Percentiles rank a stretch among this genome's conserved stretches.
These are phyloP conservation scores for Azemiops feae DNA, from an alignment of 2,113 vertebrate species.

Conservation along the genomic window DNA sequence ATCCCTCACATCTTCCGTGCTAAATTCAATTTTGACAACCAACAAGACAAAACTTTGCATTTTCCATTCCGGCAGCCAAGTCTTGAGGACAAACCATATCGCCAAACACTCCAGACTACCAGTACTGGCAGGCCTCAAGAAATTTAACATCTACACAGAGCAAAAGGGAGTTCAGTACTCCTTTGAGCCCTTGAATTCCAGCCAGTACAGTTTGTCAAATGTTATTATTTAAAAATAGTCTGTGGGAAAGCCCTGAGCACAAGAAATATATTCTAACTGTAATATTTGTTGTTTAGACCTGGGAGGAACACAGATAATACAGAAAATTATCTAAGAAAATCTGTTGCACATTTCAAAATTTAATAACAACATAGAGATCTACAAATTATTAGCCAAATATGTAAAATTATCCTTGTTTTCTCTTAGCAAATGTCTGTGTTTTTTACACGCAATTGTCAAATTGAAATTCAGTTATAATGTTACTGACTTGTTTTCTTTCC, in stretches of 20 bases:
- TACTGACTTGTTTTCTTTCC: background rate
- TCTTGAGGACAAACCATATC: background rate
- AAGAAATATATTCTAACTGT: constrained; percentile 62
- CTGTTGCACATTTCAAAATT: constrained; percentile 22
- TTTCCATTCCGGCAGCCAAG: background rate
- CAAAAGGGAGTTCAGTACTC: background rate
- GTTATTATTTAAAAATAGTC: constrained; percentile 65
- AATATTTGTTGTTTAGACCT: constrained; percentile 54
- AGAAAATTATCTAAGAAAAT: constrained; percentile 51
- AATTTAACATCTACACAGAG: constrained; percentile 14
- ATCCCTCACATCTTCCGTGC: background rate
- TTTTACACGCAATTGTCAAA: background rate
- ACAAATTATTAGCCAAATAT: constrained; percentile 25
- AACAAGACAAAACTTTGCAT: background rate
- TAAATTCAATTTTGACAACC: background rate
- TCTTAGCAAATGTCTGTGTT: background rate
- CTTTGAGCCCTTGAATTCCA: constrained; percentile 26
- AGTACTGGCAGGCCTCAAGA: background rate
- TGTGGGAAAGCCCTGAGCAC: constrained; percentile 66
- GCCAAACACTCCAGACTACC: background rate
- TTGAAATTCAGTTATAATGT: background rate
- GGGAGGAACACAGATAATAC: constrained; percentile 47
- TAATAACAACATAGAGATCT: constrained; percentile 32
- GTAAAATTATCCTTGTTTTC: constrained; percentile 33
- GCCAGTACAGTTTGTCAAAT: constrained; percentile 57